Evolutionary conservation across 2,113 vertebrate species (phyloP).

Genomic region (Triplophysa dalaica): DNA sequence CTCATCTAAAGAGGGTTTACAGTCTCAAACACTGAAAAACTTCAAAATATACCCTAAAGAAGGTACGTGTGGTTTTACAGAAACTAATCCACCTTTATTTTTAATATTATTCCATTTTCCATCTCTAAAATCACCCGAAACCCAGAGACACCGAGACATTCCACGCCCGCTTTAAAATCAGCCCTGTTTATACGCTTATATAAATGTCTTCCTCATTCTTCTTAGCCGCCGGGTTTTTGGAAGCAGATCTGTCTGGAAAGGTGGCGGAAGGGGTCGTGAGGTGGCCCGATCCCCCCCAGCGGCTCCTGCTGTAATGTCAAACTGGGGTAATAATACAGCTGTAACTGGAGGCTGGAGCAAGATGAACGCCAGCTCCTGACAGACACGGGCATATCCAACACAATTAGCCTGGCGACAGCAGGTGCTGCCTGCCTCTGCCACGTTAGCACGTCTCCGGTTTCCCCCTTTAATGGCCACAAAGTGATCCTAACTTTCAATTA

Average conservation of each 20-base stretch:
- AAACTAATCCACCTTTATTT: background rate
- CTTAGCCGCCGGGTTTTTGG: slow-evolving; percentile 50
- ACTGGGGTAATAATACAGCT: slow-evolving; percentile 68
- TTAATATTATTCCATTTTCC: background rate
- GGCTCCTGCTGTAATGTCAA: slow-evolving; percentile 76
- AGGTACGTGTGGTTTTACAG: background rate
- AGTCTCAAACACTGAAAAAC: slow-evolving; percentile 29
- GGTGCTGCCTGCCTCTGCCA: slow-evolving; percentile 79
- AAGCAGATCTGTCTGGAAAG: slow-evolving; percentile 62
- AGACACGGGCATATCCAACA: slow-evolving; percentile 74
- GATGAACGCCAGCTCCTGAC: slow-evolving; percentile 74
- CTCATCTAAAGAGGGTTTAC: slow-evolving; percentile 38
- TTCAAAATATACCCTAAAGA: background rate
- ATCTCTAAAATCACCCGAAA: background rate
- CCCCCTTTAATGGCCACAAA: slow-evolving; percentile 85
- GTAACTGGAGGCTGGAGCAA: slow-evolving; percentile 70
- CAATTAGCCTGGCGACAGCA: slow-evolving; percentile 85
- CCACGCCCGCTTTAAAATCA: background rate
- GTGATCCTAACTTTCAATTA: slow-evolving; percentile 89
- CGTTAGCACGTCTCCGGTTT: slow-evolving; percentile 85
- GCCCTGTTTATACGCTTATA: slow-evolving; percentile 23
- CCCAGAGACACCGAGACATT: background rate
- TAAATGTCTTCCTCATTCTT: slow-evolving; percentile 33
- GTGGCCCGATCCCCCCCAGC: slow-evolving; percentile 66
- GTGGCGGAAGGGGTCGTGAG: slow-evolving; percentile 63